These are phyloP conservation scores for Hippocampus mohnikei DNA, from an alignment of 2,113 vertebrate genomes.

Conservation along the genomic window DNA sequence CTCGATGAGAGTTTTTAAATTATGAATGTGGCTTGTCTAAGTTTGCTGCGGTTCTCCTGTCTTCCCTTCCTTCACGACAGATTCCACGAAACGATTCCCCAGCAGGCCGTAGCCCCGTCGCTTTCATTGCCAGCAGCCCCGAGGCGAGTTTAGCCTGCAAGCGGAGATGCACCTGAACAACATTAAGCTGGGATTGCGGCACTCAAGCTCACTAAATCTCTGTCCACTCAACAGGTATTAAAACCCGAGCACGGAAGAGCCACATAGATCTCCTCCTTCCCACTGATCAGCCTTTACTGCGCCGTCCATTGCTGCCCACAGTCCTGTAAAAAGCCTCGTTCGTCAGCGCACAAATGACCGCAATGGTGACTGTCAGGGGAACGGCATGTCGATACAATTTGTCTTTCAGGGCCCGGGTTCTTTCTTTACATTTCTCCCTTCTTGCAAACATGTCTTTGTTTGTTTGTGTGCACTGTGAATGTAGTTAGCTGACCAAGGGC, in stretches of 20 bases:
- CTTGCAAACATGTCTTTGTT: slow-evolving; percentile 30
- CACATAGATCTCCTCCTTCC: slow-evolving; percentile 39
- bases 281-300: slow-evolving; percentile 34
- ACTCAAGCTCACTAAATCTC: slow-evolving; percentile 55
- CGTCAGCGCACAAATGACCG: slow-evolving; percentile 32
- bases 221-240: slow-evolving; percentile 67
- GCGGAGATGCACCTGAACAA: slow-evolving; percentile 49
- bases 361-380: slow-evolving; percentile 3
- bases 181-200: slow-evolving; percentile 48
- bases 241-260: slow-evolving; percentile 39
- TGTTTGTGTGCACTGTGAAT: slow-evolving; percentile 20
- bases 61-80: slow-evolving; percentile 8
- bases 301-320: slow-evolving; percentile 10
- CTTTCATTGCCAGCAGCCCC: slow-evolving; percentile 40
- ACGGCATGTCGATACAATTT: slow-evolving; percentile 4
- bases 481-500: slow-evolving; percentile 13
- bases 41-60: slow-evolving; percentile 2
- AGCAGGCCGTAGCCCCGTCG: slow-evolving; percentile 22
- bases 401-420: slow-evolving; percentile 6
- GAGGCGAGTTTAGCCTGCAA: slow-evolving; percentile 44
- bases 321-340: slow-evolving; percentile 18
- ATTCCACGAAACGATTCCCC: slow-evolving; percentile 21
- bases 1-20: not conserved
- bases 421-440: slow-evolving; percentile 3
- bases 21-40: not conserved